These are phyloP conservation scores for Steromphala cineraria DNA, from an alignment of 2,888 invertebrate species.

Conservation along the genomic window DNA sequence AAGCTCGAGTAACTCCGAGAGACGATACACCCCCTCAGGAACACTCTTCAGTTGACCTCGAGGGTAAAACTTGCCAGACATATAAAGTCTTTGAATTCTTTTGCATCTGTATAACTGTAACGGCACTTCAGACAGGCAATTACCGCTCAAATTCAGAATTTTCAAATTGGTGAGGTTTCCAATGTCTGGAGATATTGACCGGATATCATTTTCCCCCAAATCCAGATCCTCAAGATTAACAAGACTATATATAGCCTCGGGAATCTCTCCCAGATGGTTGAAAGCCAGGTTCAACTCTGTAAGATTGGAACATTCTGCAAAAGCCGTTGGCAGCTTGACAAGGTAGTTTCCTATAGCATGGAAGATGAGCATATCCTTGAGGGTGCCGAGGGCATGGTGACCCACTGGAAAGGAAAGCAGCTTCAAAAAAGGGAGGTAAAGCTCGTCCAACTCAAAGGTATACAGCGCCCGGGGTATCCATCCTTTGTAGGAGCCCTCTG, in stretches of 20 bases:
- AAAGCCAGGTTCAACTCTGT: constrained; percentile 59
- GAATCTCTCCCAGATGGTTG: constrained; percentile 59
- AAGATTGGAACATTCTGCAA: constrained; percentile 57
- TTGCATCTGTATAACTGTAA: constrained; percentile 55
- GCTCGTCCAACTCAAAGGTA: constrained; percentile 51
- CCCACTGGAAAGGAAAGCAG: constrained; percentile 67
- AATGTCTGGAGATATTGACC: constrained; percentile 49
- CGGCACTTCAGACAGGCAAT: constrained; percentile 57
- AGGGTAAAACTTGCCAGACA: constrained; percentile 68
- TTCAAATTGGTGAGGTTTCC: constrained; percentile 55
- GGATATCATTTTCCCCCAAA: constrained; percentile 62
- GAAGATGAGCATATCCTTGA: constrained; percentile 59
- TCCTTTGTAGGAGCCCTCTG: constrained; percentile 65
- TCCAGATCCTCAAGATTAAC: constrained; percentile 52
- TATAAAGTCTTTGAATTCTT: constrained; percentile 56
- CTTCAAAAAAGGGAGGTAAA: constrained; percentile 62
- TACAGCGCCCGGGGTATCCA: constrained; percentile 66
- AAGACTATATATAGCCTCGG: constrained; percentile 55
- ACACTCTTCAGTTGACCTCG: constrained; percentile 55
- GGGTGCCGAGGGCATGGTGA: constrained; percentile 59
- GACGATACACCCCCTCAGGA: constrained; percentile 56
- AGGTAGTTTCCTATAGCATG: constrained; percentile 65
- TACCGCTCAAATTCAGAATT: constrained; percentile 59
- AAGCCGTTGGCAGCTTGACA: constrained; percentile 55
- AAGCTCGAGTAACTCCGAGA: constrained; percentile 55